These are phyloP conservation scores for Siphamia tubifer DNA, from an alignment of 2,113 vertebrate genomes.

Conservation along the genomic window DNA sequence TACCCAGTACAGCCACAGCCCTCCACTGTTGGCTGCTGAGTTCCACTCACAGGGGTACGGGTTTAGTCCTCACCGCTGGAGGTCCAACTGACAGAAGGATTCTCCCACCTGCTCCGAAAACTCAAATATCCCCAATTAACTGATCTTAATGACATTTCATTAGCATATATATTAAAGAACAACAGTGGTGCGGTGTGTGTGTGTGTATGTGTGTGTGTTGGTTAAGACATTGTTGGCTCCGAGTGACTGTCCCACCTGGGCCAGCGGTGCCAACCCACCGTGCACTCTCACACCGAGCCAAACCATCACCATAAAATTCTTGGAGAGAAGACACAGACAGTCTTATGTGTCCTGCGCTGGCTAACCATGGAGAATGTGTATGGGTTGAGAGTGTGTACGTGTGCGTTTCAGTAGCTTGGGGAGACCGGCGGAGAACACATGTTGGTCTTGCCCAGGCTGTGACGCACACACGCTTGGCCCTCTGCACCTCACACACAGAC, in stretches of 20 bases:
- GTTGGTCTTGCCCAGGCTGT: conserved; percentile 72
- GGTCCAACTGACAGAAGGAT: conserved; percentile 16
- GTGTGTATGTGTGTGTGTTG: conserved; percentile 1
- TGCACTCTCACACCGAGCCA: conserved; percentile 61
- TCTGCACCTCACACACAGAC: conserved; percentile 73
- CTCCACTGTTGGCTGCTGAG: conserved; percentile 14
- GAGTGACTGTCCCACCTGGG: conserved; percentile 60
- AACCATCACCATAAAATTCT: conserved; percentile 72
- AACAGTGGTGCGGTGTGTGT: not conserved
- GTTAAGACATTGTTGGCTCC: conserved; percentile 33
- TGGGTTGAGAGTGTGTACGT: conserved; percentile 24
- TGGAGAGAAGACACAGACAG: conserved; percentile 65
- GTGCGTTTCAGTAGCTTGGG: conserved; percentile 50
- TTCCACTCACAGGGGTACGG: not conserved
- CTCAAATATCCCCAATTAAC: conserved; percentile 26
- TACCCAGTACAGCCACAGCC: conserved; percentile 31
- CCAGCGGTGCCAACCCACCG: conserved; percentile 46
- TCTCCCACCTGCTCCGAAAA: conserved; percentile 44
- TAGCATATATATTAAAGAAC: conserved; percentile 55
- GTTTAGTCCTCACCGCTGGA: not conserved
- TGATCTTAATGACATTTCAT: conserved; percentile 28
- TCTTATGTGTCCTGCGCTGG: conserved; percentile 65
- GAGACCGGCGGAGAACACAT: conserved; percentile 63
- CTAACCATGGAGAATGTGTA: conserved; percentile 46
- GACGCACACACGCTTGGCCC: conserved; percentile 81